Conservation (phyloP, 2,797 vertebrate genomes). For the Cercopithecus petaurista region DNA sequence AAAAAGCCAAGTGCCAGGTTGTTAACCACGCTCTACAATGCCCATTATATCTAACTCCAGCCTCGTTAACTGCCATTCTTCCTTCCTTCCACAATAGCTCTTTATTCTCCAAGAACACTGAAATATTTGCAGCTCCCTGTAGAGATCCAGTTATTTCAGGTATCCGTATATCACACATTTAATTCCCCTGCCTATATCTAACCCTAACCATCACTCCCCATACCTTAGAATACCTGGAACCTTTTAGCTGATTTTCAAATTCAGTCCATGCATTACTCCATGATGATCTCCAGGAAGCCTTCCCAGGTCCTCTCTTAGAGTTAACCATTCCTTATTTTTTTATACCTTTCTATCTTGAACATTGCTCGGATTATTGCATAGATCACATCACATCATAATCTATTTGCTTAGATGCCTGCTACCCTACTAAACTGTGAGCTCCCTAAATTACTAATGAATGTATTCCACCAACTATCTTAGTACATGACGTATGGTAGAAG, state of each 20-base stretch:
- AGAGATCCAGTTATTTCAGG: not conserved
- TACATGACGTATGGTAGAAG: not conserved
- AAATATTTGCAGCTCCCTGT: not conserved
- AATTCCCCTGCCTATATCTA: not conserved
- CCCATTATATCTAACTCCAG: not conserved
- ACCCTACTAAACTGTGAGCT: not conserved
- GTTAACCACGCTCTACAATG: not conserved
- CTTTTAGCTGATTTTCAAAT: not conserved
- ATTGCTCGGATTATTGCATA: not conserved
- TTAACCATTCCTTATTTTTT: not conserved
- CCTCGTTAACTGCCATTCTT: not conserved
- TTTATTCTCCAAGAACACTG: not conserved
- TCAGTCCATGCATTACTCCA: not conserved
- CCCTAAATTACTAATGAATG: not conserved
- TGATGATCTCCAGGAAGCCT: not conserved
- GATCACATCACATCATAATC: not conserved
- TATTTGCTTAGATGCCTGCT: not conserved
- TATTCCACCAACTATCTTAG: not conserved
- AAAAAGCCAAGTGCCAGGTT: not conserved
- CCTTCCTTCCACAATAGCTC: not conserved
- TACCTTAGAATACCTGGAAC: not conserved
- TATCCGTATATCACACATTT: no score
- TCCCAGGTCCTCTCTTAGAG: not conserved
- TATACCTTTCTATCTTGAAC: not conserved
- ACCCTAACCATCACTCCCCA: not conserved